Conservation (phyloP, 2,888 invertebrate species). For the Drosophila prostipennis region DNA sequence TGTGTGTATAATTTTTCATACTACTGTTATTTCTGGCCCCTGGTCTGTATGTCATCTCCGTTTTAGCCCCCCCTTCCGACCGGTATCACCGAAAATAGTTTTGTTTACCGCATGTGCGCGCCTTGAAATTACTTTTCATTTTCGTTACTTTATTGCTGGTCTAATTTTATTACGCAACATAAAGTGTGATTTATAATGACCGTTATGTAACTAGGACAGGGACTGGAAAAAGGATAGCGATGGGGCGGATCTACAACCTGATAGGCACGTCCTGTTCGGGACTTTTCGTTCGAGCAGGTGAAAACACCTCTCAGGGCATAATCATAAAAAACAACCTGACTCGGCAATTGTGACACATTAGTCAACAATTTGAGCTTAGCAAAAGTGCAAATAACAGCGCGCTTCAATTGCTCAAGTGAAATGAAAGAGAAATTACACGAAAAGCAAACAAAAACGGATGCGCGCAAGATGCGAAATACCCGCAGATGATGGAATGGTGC, state of each 20-base stretch:
- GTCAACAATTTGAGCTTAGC: constrained; percentile 82
- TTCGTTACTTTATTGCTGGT: constrained; percentile 62
- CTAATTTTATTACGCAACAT: constrained; percentile 65
- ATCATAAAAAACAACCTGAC: constrained; percentile 62
- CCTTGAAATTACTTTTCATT: constrained; percentile 76
- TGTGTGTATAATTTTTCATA: constrained; percentile 73
- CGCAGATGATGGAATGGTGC: constrained; percentile 30
- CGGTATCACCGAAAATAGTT: constrained; percentile 28
- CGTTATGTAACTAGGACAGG: constrained; percentile 50
- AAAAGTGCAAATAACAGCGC: constrained; percentile 81
- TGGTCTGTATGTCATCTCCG: constrained; percentile 48
- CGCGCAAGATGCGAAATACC: constrained; percentile 53
- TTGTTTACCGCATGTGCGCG: constrained; percentile 71
- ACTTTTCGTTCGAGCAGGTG: constrained; percentile 41
- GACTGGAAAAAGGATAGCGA: constrained; percentile 14
- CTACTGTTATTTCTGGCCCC: constrained; percentile 69
- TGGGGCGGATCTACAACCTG: constrained; percentile 24
- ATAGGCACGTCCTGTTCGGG: constrained; percentile 63
- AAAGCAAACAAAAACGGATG: constrained; percentile 73
- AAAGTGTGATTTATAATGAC: constrained; percentile 55
- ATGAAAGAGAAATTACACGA: constrained; percentile 82
- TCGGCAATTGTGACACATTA: constrained; percentile 82
- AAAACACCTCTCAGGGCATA: constrained; percentile 49
- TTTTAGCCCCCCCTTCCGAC: constrained; percentile 20
- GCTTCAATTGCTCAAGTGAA: constrained; percentile 81